These are phyloP conservation scores for Drosophila borborema DNA, from an alignment of 2,888 invertebrate genomes.

Conservation along the genomic window DNA sequence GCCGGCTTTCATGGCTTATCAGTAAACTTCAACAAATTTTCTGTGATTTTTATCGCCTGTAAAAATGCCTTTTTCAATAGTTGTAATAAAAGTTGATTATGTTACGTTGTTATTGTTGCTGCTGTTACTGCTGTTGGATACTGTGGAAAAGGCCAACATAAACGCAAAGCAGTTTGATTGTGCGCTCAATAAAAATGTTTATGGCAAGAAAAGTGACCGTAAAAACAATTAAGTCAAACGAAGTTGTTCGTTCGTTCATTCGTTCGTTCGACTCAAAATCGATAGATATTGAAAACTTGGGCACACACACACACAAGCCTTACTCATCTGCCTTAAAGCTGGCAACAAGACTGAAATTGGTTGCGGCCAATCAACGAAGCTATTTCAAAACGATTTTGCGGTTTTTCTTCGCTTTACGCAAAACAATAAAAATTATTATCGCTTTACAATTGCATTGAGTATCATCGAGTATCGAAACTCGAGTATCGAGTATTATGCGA, in stretches of 20 bases:
- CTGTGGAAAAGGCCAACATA: slow-evolving; percentile 49
- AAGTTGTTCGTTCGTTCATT: slow-evolving; percentile 23
- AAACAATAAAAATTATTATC: slow-evolving; percentile 41
- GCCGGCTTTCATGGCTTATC: slow-evolving; percentile 45
- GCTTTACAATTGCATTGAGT: slow-evolving; percentile 12
- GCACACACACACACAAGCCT: background rate
- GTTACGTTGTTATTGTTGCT: slow-evolving; percentile 9
- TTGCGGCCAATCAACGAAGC: slow-evolving; percentile 30
- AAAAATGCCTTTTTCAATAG: slow-evolving; percentile 55
- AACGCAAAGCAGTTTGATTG: slow-evolving; percentile 71
- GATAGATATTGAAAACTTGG: slow-evolving; percentile 13
- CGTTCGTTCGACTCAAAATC: slow-evolving; percentile 14
- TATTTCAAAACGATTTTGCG: slow-evolving; percentile 58
- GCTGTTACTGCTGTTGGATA: slow-evolving; percentile 12
- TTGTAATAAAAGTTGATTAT: slow-evolving; percentile 58
- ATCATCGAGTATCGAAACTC: slow-evolving; percentile 19
- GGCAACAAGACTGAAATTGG: background rate
- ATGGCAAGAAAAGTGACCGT: slow-evolving; percentile 64
- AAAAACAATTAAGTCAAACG: slow-evolving; percentile 68
- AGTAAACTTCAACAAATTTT: slow-evolving; percentile 62
- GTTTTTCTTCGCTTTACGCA: slow-evolving; percentile 25
- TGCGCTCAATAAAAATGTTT: slow-evolving; percentile 58
- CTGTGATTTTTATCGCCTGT: slow-evolving; percentile 66
- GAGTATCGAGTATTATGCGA: slow-evolving; percentile 27
- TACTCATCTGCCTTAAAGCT: slow-evolving; percentile 1